phyloP scores from a whole-genome alignment of 1,140 invertebrate genomes.

The Bombus pascuorum region DNA sequence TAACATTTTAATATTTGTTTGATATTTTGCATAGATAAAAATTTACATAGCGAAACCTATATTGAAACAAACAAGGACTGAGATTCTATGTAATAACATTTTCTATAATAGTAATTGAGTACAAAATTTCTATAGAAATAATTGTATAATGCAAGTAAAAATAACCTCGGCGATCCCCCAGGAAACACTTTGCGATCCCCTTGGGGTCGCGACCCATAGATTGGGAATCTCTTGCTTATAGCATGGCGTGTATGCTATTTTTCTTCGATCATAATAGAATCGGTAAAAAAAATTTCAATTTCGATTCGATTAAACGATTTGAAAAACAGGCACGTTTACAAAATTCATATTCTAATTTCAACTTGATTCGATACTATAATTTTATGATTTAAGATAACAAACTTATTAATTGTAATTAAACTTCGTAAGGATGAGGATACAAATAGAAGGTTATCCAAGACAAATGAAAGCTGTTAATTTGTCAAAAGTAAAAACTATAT shows the following conservation, averaged over 20 bases:
- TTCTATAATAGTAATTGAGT: background rate
- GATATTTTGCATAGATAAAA: background rate
- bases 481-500: no score
- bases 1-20: background rate
- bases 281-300: background rate
- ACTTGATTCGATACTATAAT: no score
- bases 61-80: background rate
- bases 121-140: background rate
- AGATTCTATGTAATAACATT: background rate
- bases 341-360: no score
- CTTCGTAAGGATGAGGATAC: background rate
- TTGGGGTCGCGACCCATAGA: background rate
- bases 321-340: no score
- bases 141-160: background rate
- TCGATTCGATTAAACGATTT: background rate
- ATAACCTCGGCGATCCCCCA: background rate
- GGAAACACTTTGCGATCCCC: background rate
- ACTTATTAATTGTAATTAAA: background rate
- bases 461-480: background rate
- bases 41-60: background rate
- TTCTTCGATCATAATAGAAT: background rate
- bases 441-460: no score
- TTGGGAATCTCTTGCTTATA: background rate
- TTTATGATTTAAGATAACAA: no score
- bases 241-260: background rate